Base-by-base conservation (phyloP, 2,888 invertebrate species). In the Drymonia ruficornis region DNA sequence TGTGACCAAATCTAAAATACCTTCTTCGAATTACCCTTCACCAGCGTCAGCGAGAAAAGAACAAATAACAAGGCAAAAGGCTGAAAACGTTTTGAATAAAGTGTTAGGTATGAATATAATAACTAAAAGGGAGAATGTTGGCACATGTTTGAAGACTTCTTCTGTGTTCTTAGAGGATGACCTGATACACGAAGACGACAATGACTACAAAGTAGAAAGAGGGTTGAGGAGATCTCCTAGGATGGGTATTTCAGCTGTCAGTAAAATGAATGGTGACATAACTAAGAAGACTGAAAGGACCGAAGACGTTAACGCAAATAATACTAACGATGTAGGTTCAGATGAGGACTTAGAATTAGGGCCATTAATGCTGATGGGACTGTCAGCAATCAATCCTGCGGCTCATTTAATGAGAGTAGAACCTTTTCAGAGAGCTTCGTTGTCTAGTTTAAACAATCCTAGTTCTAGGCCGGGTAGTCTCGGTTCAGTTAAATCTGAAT, bases 301-400 rank as follows among this genome's bases (percentile, higher is more conserved):
- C 46, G 87, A 89, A 65, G 91, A 91, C 62, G 59, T 85, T 15
- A 90, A 88, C 66, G 82, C 86, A 28, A 89, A 86, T 59, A 81
- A 73, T 60, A 60, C 72, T 12, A 80, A 78, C 61, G 91, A 91
- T 50, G 75, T 81, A 28, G 78, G 84, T 45, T 91, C 93, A 3
- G 93, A 94, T 62, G 95, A 95, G 63, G 95, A 95, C 69, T 90
- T 94, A 75, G 93, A 93, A 59, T 89, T 94, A 87, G 93, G 95
- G 43, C 95, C 95, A 1, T 81, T 96, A 12, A 94, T 95, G 93
- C 81, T 96, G 49, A 95, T 96, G 88, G 95, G 96, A 46, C 79
- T 95, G 52, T 94, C 94, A 49, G 94, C 94, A 23, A 93, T 94
- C 12, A 94, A 94, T 74, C 94, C 94, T n/a, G 93, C 94, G 38